These are phyloP conservation scores for Eudemis profundana DNA, from an alignment of 2,888 invertebrate species.

Conservation along the genomic window DNA sequence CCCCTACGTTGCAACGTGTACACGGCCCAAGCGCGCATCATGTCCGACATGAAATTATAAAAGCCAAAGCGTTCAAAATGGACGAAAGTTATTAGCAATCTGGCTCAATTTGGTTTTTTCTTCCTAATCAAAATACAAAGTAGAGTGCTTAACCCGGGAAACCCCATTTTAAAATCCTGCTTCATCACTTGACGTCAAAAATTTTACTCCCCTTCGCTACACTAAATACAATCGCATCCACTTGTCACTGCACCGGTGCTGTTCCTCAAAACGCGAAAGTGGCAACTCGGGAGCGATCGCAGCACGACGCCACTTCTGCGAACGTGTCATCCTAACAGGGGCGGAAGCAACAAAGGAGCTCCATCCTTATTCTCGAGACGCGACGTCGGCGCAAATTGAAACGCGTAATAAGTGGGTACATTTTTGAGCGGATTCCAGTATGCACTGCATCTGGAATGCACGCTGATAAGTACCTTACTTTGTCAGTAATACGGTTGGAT, in stretches of 20 bases:
- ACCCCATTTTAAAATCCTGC: too few species aligned
- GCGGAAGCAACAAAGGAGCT: neutral
- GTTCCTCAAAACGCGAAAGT: neutral
- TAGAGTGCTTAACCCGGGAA: too few species aligned
- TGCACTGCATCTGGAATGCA: conserved; percentile 1
- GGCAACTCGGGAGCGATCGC: neutral
- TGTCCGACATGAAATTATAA: too few species aligned
- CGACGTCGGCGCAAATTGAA: conserved; percentile 23
- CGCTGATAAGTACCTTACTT: neutral
- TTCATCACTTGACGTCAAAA: too few species aligned
- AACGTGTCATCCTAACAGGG: neutral
- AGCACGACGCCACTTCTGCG: neutral
- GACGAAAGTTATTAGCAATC: too few species aligned
- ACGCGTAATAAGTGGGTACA: conserved; percentile 29
- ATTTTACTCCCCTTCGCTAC: neutral
- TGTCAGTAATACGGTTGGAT: neutral
- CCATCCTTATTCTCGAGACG: neutral
- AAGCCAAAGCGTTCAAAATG: too few species aligned
- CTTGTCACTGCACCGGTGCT: too few species aligned
- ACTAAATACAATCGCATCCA: neutral
- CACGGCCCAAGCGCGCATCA: too few species aligned
- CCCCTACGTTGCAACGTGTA: too few species aligned
- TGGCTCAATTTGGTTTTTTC: too few species aligned
- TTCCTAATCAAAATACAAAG: too few species aligned
- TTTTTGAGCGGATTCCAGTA: conserved; percentile 15